Conservation (phyloP, 2,797 vertebrate species). For the Acanthurus tractus region DNA sequence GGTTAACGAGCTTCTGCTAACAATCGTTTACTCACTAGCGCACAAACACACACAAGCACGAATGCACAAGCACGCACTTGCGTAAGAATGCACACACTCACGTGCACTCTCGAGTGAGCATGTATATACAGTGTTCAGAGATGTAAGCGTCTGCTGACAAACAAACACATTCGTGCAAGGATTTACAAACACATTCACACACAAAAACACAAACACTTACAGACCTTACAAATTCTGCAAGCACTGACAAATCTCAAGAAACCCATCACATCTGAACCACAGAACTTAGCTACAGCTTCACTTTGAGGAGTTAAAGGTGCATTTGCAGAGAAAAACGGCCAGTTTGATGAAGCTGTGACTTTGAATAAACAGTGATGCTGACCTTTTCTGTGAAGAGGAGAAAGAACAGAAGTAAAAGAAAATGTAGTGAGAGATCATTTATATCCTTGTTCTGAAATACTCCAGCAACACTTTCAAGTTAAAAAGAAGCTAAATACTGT, state of each 20-base stretch:
- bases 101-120: neutral
- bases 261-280: slow-evolving; percentile 51
- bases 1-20: slow-evolving; percentile 77
- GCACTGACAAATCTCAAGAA: slow-evolving; percentile 24
- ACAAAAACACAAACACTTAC: neutral
- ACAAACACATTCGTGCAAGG: neutral
- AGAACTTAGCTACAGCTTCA: slow-evolving; percentile 19
- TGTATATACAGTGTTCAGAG: slow-evolving; percentile 8
- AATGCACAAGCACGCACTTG: slow-evolving; percentile 10
- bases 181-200: neutral
- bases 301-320: slow-evolving; percentile 23
- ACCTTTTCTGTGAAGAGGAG: slow-evolving; percentile 11
- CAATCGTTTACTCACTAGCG: slow-evolving; percentile 59
- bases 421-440: no score
- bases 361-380: slow-evolving; percentile 19
- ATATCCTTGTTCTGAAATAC: slow-evolving; percentile 7
- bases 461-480: neutral
- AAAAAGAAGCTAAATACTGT: slow-evolving; percentile 3
- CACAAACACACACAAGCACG: neutral
- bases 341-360: slow-evolving; percentile 22
- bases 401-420: neutral
- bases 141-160: slow-evolving; percentile 9
- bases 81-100: slow-evolving; percentile 15
- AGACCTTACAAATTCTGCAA: slow-evolving; percentile 26
- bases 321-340: slow-evolving; percentile 17